phyloP scores from a whole-genome alignment of 2,888 invertebrate species.

The Hermaeophaga mercurialis region DNA sequence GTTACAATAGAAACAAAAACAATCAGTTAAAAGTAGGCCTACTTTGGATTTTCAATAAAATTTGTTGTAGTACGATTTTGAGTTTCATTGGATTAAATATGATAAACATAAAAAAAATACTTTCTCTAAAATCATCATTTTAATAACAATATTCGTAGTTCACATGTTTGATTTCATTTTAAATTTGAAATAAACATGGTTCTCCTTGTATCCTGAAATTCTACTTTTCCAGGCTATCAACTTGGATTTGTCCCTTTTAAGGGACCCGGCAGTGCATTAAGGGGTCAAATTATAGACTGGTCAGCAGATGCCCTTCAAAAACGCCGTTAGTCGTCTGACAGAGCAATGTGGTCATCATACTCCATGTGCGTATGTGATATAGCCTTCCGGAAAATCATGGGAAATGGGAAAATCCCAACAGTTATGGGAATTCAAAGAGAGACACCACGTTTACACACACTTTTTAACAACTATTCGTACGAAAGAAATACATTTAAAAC shows the following conservation, averaged over 20 bases:
- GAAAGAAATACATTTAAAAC: too few species aligned
- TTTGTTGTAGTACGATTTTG: too few species aligned
- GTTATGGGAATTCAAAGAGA: neutral
- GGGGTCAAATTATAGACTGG: neutral
- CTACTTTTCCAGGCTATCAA: neutral
- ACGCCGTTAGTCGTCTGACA: neutral
- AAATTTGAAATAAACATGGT: too few species aligned
- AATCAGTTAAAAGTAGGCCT: too few species aligned
- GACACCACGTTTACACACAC: neutral
- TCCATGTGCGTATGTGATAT: neutral
- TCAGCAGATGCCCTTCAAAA: neutral
- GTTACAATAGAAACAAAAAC: too few species aligned
- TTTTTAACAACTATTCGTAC: neutral
- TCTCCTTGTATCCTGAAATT: too few species aligned
- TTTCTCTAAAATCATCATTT: too few species aligned
- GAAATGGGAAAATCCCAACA: conserved; percentile 3
- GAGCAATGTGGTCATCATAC: conserved; percentile 3
- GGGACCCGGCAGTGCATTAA: neutral
- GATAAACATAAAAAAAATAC: too few species aligned
- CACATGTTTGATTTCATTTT: too few species aligned
- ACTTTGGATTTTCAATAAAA: too few species aligned
- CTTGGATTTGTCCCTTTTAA: neutral
- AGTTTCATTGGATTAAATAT: too few species aligned
- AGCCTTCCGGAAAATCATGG: neutral
- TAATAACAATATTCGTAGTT: too few species aligned